Conservation (phyloP, 2,888 invertebrate species). For the Apomyelois bistriatella region DNA sequence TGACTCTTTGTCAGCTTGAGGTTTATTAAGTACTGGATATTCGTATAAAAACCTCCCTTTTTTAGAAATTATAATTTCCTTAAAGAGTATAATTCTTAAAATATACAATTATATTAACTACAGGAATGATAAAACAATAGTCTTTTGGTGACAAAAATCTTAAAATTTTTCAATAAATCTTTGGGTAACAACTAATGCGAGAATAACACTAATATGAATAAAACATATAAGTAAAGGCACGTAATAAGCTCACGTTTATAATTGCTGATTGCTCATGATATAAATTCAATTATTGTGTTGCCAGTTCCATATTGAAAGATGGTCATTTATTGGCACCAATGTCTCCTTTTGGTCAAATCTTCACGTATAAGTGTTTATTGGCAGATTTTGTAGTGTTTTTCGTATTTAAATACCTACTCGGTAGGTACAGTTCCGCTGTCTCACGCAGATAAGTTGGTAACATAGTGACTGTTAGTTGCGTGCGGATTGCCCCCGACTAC, state of each 20-base stretch:
- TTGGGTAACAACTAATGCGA: constrained; percentile 22
- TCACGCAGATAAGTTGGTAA: too few species aligned
- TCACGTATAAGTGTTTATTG: too few species aligned
- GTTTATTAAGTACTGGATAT: background rate
- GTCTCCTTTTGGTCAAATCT: too few species aligned
- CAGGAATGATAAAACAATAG: constrained; percentile 53
- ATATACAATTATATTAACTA: constrained; percentile 36
- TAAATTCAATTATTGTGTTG: background rate
- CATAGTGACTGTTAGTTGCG: too few species aligned
- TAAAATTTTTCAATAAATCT: constrained; percentile 23
- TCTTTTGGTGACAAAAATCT: constrained; percentile 14
- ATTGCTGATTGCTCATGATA: constrained; percentile 8
- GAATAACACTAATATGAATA: background rate
- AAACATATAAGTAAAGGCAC: constrained; percentile 24
- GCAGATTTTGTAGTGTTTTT: too few species aligned
- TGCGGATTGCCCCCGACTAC: too few species aligned
- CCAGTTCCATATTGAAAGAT: too few species aligned
- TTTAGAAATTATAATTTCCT: background rate
- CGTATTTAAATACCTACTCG: too few species aligned
- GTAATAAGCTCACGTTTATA: constrained; percentile 25
- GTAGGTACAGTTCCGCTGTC: too few species aligned
- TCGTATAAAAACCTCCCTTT: background rate
- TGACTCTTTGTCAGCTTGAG: too few species aligned
- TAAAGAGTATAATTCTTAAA: background rate
- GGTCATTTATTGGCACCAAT: too few species aligned